phyloP scores from a whole-genome alignment of 2,797 vertebrate species.

The Acipenser transmontanus region DNA sequence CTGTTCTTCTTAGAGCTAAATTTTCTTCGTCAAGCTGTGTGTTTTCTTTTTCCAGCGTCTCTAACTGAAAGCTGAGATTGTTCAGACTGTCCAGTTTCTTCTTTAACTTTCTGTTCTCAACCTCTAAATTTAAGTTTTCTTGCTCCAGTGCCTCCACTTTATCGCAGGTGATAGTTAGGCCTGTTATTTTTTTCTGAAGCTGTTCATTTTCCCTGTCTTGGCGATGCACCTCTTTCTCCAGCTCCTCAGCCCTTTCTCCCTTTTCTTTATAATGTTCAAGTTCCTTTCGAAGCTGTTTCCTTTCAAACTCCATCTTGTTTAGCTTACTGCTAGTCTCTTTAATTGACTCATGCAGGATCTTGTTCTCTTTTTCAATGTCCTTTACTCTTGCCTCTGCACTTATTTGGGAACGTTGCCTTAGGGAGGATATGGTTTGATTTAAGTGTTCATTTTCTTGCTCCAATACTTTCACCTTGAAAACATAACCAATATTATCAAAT shows the following conservation, averaged over 20 bases:
- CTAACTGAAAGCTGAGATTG: slow-evolving; percentile 71
- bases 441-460: slow-evolving; percentile 71
- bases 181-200: slow-evolving; percentile 63
- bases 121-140: slow-evolving; percentile 84
- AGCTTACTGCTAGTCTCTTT: slow-evolving; percentile 87
- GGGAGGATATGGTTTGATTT: slow-evolving; percentile 63
- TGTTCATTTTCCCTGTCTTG: slow-evolving; percentile 64
- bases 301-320: slow-evolving; percentile 70
- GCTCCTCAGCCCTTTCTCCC: slow-evolving; percentile 55
- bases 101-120: slow-evolving; percentile 70
- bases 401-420: slow-evolving; percentile 74
- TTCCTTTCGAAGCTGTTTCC: slow-evolving; percentile 63
- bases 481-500: not conserved
- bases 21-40: slow-evolving; percentile 63
- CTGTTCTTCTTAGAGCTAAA: slow-evolving; percentile 56
- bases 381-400: slow-evolving; percentile 88
- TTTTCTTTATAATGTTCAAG: slow-evolving; percentile 65
- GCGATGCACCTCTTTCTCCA: slow-evolving; percentile 58
- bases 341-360: slow-evolving; percentile 90
- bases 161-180: slow-evolving; percentile 83
- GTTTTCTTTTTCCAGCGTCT: slow-evolving; percentile 74
- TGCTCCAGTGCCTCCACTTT: slow-evolving; percentile 82
- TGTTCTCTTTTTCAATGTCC: slow-evolving; percentile 94
- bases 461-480: slow-evolving; percentile 58
- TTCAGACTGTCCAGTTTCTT: slow-evolving; percentile 63